phyloP scores from a whole-genome alignment of 2,113 vertebrate genomes.

The Microtus pennsylvanicus region DNA sequence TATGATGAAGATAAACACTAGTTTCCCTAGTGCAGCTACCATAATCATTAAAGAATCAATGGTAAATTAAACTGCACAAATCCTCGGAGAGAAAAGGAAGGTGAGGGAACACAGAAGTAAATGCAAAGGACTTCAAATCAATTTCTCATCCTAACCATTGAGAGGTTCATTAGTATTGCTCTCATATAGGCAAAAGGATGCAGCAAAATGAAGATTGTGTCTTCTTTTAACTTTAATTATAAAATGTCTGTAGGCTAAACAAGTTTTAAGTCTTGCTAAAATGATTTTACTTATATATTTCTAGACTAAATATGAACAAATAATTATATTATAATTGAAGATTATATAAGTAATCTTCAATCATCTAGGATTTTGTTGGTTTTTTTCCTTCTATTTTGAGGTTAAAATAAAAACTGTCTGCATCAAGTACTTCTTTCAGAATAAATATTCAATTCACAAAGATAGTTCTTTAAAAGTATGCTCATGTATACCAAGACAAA shows the following conservation, averaged over 20 bases:
- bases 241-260: not conserved
- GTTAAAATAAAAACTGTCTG: slow-evolving; percentile 14
- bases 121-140: slow-evolving; percentile 74
- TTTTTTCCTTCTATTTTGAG: not conserved
- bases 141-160: slow-evolving; percentile 70
- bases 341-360: not conserved
- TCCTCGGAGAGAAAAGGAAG: slow-evolving; percentile 57
- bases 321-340: no score
- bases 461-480: slow-evolving; percentile 54
- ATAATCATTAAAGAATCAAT: slow-evolving; percentile 87
- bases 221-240: slow-evolving; percentile 64
- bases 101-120: slow-evolving; percentile 42
- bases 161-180: slow-evolving; percentile 67
- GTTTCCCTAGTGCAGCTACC: slow-evolving; percentile 66
- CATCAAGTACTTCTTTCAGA: not conserved
- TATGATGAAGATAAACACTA: slow-evolving; percentile 83
- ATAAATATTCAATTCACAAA: slow-evolving; percentile 51
- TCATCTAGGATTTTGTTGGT: not conserved
- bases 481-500: slow-evolving; percentile 66
- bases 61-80: slow-evolving; percentile 85
- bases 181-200: slow-evolving; percentile 45
- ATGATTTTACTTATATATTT: not conserved
- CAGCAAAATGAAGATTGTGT: slow-evolving; percentile 47
- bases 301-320: not conserved
- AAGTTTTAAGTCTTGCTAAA: slow-evolving; percentile 27